Base-by-base conservation (phyloP, 2,888 invertebrate species). In the Flexamia atlantica region DNA sequence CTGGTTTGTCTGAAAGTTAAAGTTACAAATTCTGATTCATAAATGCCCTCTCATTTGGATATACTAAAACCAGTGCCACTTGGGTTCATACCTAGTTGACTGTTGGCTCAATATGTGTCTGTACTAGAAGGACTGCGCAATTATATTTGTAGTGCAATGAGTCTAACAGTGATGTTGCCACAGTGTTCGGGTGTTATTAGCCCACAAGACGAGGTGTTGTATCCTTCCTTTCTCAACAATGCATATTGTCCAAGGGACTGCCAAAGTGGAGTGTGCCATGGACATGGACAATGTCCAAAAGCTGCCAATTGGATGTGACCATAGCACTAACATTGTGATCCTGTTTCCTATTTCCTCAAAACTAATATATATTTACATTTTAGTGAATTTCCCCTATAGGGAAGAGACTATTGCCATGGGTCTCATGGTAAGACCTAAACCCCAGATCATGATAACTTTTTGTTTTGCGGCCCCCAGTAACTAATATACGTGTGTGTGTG, bases 91-190 rank as follows among this genome's bases (percentile, higher is more conserved):
- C 50, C 50, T 50, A n/a, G 50, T 50, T 50, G 50, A 50, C 50
- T 12, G 50, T 50, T 50, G 50, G 50, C 50, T n/a, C 50, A 50
- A 50, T 17, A n/a, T 12, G 50, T 50, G 50, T 50, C 14, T 50
- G 42, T 42, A 50, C 50, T 50, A 50, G 12, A 50, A 17, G 50
- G 50, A 50, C 50, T 50, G 50, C n/a, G n/a, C 50, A 50, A 50
- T 50, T 50, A n/a, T 10, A 50, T 50, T 50, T 7, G 50, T 12
- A 50, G 50, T 50, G 50, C 50, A 50, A 50, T 50, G 50, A 50
- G 50, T 50, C 50, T 50, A 50, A 50, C 50, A 50, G 50, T n/a
- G 50, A 50, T 50, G 50, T n/a, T 50, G 50, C 50, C 50, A 50
- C 50, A 12, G 50, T 50, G 50, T 50, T 50, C 50, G 17, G 12